These are phyloP conservation scores for Stylophora pistillata DNA, from an alignment of 64 coral and sea anemone species.

Conservation along the genomic window DNA sequence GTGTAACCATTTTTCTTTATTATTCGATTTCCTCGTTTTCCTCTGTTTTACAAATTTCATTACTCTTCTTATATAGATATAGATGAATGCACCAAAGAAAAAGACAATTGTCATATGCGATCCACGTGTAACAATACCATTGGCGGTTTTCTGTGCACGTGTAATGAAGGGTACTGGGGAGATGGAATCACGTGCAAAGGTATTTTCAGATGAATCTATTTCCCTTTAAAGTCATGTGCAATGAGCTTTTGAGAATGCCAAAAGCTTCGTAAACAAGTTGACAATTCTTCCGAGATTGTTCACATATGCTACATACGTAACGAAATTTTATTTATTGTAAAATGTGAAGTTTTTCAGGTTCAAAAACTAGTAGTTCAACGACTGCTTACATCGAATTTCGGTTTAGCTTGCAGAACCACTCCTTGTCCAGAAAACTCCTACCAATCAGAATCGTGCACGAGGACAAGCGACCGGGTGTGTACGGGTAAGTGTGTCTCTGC, in stretches of 20 bases:
- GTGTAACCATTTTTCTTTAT: too few relatives aligned
- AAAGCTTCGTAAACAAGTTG: too few relatives aligned
- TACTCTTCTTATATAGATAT: conserved; percentile 36
- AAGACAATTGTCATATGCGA: conserved; percentile 32
- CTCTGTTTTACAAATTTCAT: too few relatives aligned
- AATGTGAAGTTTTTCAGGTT: too few relatives aligned
- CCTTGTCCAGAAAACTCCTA: conserved; percentile 70
- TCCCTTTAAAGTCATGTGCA: too few relatives aligned
- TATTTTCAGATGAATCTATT: neutral
- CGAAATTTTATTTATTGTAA: too few relatives aligned
- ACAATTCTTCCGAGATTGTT: too few relatives aligned
- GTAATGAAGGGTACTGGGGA: conserved; percentile 59
- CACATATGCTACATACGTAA: too few relatives aligned
- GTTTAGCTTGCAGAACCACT: conserved; percentile 55
- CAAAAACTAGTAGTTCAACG: too few relatives aligned
- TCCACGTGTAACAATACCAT: conserved; percentile 48
- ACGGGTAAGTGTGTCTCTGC: conserved; percentile 27
- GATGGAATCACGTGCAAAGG: conserved; percentile 53
- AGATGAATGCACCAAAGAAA: conserved; percentile 50
- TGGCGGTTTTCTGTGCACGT: conserved; percentile 63
- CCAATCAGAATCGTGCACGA: conserved; percentile 62
- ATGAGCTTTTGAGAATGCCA: too few relatives aligned
- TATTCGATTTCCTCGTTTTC: too few relatives aligned
- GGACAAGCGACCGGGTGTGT: conserved; percentile 61
- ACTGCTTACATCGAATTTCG: neutral